Evolutionary conservation across 2,888 invertebrate genomes (phyloP).

Genomic region (Parnassius apollo): DNA sequence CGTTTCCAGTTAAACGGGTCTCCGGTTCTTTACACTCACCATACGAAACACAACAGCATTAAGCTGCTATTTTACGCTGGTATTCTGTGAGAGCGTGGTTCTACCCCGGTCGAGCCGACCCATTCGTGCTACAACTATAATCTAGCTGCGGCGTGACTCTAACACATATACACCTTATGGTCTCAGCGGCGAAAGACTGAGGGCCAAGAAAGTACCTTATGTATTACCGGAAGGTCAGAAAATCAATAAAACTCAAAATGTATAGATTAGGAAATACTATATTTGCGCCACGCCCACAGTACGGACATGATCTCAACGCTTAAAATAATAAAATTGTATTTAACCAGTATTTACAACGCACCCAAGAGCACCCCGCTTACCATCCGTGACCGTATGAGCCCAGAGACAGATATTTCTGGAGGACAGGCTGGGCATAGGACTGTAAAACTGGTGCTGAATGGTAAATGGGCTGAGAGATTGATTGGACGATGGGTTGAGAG

Average conservation of each 20-base stretch:
- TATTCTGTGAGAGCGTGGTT: too few relatives aligned
- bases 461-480: conserved; percentile 46
- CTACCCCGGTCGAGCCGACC: too few relatives aligned
- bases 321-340: conserved; percentile 37
- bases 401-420: conserved; percentile 36
- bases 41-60: too few relatives aligned
- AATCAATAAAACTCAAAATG: conserved; percentile 27
- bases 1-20: too few relatives aligned
- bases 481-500: conserved; percentile 35
- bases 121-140: too few relatives aligned
- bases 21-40: too few relatives aligned
- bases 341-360: conserved; percentile 45
- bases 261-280: conserved; percentile 52
- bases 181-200: too few relatives aligned
- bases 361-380: conserved; percentile 40
- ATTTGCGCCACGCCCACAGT: conserved; percentile 57
- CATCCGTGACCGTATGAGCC: conserved; percentile 60
- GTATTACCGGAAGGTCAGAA: too few relatives aligned
- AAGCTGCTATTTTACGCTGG: too few relatives aligned
- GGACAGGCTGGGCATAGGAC: conserved; percentile 50
- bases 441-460: conserved; percentile 57
- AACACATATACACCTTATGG: too few relatives aligned
- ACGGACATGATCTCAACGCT: conserved; percentile 70
- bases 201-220: too few relatives aligned
- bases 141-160: too few relatives aligned